phyloP scores from a whole-genome alignment of 1,140 invertebrate genomes.

The Drosophila ogumai region DNA sequence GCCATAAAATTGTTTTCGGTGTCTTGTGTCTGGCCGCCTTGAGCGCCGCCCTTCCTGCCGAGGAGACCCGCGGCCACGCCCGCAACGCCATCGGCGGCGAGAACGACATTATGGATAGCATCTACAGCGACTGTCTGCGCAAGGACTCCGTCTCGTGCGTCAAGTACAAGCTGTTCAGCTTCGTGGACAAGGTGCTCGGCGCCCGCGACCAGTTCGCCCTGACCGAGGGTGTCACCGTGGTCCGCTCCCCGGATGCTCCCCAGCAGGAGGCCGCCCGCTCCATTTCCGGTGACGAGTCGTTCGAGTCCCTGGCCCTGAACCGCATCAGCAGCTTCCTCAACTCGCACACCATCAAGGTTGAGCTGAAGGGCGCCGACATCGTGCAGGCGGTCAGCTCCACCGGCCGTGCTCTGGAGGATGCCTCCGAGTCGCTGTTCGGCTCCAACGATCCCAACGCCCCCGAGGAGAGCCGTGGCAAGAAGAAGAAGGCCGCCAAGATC shows the following conservation, averaged over 20 bases:
- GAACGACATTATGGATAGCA: conserved; percentile 91
- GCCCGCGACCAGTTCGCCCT: conserved; percentile 91
- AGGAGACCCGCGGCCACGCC: conserved; percentile 86
- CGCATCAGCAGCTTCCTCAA: conserved; percentile 90
- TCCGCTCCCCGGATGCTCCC: conserved; percentile 88
- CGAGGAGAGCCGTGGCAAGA: conserved; percentile 90
- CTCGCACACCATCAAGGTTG: conserved; percentile 92
- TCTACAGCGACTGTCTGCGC: conserved; percentile 90
- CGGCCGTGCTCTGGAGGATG: conserved; percentile 91
- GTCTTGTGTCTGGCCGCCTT: conserved; percentile 86
- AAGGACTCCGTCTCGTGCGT: conserved; percentile 93
- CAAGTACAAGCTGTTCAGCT: conserved; percentile 93
- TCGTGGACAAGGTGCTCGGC: conserved; percentile 92
- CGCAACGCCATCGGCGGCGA: conserved; percentile 88
- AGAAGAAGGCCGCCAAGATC: conserved; percentile 92
- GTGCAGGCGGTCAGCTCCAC: conserved; percentile 90
- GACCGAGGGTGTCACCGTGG: conserved; percentile 92
- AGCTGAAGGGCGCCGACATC: conserved; percentile 93
- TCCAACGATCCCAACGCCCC: conserved; percentile 85
- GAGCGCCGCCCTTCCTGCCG: conserved; percentile 88
- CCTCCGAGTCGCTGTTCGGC: conserved; percentile 88
- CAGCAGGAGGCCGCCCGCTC: conserved; percentile 89
- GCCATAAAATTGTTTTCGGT: conserved; percentile 82
- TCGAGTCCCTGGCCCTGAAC: conserved; percentile 89
- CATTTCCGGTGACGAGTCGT: conserved; percentile 87